These are phyloP conservation scores for Diachrysia chrysitis DNA, from an alignment of 2,888 invertebrate species.

Conservation along the genomic window DNA sequence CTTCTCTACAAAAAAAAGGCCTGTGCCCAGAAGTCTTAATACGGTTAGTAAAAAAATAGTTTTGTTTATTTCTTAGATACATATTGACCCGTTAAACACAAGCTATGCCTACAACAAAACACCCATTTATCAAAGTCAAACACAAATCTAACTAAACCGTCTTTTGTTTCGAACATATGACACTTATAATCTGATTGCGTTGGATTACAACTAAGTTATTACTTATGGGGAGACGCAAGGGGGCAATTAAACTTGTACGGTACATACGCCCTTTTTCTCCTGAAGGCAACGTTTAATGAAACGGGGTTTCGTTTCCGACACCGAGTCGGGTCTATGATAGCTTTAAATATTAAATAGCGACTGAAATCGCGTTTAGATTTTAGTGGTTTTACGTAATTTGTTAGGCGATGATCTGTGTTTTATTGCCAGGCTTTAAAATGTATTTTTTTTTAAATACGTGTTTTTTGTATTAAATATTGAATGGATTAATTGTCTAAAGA, in stretches of 20 bases:
- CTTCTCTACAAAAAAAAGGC: no score
- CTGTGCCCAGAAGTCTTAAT: no score
- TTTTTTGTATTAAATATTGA: no score
- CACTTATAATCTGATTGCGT: constrained; percentile 44
- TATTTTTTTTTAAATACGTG: no score
- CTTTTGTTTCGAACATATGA: constrained; percentile 35
- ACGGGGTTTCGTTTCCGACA: constrained; percentile 26
- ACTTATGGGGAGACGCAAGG: constrained; percentile 38
- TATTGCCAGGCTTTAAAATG: not conserved
- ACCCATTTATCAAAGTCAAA: not conserved
- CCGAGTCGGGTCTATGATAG: constrained; percentile 28
- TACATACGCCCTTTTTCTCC: constrained; percentile 36
- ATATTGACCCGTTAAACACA: no score
- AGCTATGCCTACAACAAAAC: not conserved
- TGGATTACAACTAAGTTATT: constrained; percentile 43
- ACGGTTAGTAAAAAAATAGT: no score
- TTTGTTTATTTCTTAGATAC: no score
- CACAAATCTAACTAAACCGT: constrained; percentile 15
- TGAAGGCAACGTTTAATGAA: constrained; percentile 38
- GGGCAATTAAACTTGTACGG: constrained; percentile 38
- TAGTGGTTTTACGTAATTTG: not conserved
- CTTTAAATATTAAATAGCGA: constrained; percentile 38
- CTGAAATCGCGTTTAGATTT: constrained; percentile 17
- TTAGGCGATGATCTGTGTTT: not conserved
- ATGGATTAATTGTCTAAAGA: no score